Conservation (phyloP, 37 sponge, comb jelly and placozoan species). For the Halichondria panicea region DNA sequence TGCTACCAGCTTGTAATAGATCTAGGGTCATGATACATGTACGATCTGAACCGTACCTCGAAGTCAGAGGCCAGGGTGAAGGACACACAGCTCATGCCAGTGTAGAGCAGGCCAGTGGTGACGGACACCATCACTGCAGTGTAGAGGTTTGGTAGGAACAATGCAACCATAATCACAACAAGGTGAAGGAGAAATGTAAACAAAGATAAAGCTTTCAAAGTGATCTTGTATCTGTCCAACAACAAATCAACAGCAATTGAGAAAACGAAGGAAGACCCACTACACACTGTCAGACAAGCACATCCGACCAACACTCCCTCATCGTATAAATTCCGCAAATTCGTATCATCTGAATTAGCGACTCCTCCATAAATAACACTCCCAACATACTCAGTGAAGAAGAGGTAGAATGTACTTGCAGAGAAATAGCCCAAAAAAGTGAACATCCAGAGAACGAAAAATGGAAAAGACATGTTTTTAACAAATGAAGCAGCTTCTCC, state of each 20-base stretch:
- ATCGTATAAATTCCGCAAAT: background rate
- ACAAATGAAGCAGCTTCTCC: background rate
- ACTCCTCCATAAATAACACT: constrained; percentile 30
- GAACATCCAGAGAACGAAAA: constrained; percentile 1
- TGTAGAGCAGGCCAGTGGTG: background rate
- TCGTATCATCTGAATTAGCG: background rate
- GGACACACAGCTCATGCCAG: background rate
- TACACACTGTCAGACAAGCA: background rate
- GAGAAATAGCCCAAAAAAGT: constrained; percentile 13
- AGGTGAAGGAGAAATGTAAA: background rate
- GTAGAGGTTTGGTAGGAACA: background rate
- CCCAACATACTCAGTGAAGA: constrained; percentile 43
- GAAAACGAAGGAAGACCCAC: background rate
- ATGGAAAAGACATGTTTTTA: constrained; percentile 18
- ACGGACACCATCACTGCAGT: background rate
- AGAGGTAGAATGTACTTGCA: background rate
- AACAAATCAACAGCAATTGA: too few species aligned
- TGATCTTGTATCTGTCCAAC: too few species aligned
- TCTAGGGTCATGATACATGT: background rate
- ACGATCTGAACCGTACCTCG: constrained; percentile 1
- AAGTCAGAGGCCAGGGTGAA: constrained; percentile 16
- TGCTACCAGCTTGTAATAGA: background rate
- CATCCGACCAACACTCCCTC: constrained; percentile 30
- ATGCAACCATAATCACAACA: background rate
- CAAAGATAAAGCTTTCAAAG: too few species aligned